phyloP scores from a whole-genome alignment of 2,888 invertebrate species.

The Tetramorium bicarinatum region DNA sequence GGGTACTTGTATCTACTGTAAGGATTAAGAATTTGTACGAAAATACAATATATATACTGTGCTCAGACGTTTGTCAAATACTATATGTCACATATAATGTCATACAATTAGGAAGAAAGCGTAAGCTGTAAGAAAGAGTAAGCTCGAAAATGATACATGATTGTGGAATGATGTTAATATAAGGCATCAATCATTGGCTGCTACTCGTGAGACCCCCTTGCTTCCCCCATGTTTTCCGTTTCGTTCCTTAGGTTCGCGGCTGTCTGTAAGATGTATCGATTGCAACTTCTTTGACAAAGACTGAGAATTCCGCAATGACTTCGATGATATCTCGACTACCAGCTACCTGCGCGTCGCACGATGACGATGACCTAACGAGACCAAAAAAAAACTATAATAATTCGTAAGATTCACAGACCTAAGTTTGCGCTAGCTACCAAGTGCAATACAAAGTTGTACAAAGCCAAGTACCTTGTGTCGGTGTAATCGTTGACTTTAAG shows the following conservation, averaged over 20 bases:
- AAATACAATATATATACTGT: too few relatives aligned
- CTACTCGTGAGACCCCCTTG: conserved; percentile 52
- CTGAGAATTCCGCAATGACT: conserved; percentile 69
- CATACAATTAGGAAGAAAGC: conserved; percentile 71
- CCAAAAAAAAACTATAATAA: conserved; percentile 56
- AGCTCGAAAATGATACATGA: conserved; percentile 73
- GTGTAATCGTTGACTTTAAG: conserved; percentile 55
- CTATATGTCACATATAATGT: conserved; percentile 53
- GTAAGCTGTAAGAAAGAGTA: conserved; percentile 70
- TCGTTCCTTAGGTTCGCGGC: conserved; percentile 21
- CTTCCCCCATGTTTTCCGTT: background rate
- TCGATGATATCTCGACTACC: conserved; percentile 37
- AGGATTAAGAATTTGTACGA: too few relatives aligned
- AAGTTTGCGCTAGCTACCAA: conserved; percentile 55
- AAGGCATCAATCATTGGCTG: conserved; percentile 74
- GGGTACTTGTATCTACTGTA: too few relatives aligned
- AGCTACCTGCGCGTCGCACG: conserved; percentile 61
- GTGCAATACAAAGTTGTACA: conserved; percentile 60
- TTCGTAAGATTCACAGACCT: conserved; percentile 51
- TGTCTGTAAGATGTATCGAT: conserved; percentile 18
- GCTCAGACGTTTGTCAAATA: too few relatives aligned
- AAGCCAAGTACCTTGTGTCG: conserved; percentile 55
- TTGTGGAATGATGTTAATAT: conserved; percentile 78
- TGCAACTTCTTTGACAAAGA: conserved; percentile 70
- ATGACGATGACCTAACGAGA: conserved; percentile 70